Conservation (phyloP, 2,797 vertebrate species). For the Melopsittacus undulatus region DNA sequence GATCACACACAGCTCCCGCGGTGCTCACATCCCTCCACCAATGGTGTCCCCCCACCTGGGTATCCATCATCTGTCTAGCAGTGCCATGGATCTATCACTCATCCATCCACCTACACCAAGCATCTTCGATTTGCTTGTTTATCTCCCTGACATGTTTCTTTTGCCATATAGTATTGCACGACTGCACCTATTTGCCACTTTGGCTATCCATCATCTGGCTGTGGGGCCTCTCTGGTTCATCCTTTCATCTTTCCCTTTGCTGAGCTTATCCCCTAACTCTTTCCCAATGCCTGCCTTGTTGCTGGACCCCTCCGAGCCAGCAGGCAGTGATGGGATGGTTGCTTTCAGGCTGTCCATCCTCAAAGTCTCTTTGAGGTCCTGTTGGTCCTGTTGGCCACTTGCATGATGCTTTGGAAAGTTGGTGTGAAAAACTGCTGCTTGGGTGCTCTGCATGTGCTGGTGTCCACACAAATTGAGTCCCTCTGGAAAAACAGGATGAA, state of each 20-base stretch:
- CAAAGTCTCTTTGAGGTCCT: not conserved
- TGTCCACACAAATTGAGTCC: not conserved
- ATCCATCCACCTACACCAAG: not conserved
- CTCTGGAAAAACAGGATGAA: not conserved
- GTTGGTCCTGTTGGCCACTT: not conserved
- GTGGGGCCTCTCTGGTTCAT: not conserved
- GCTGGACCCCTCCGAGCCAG: accelerated
- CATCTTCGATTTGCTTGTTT: not conserved
- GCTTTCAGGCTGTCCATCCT: not conserved
- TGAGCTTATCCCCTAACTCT: not conserved
- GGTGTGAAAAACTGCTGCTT: not conserved
- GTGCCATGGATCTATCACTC: not conserved
- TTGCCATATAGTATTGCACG: not conserved
- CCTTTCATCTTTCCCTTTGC: not conserved
- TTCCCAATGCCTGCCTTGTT: not conserved
- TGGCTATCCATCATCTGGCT: not conserved
- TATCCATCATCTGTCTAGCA: not conserved
- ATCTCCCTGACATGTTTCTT: not conserved
- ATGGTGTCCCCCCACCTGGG: not conserved
- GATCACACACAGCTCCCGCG: accelerated
- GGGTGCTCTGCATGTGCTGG: not conserved
- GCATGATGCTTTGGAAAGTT: not conserved
- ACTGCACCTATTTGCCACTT: not conserved
- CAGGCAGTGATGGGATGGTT: not conserved
- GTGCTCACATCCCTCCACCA: not conserved